Base-by-base conservation (phyloP, 2,888 invertebrate genomes). In the Drosophila anomalata region DNA sequence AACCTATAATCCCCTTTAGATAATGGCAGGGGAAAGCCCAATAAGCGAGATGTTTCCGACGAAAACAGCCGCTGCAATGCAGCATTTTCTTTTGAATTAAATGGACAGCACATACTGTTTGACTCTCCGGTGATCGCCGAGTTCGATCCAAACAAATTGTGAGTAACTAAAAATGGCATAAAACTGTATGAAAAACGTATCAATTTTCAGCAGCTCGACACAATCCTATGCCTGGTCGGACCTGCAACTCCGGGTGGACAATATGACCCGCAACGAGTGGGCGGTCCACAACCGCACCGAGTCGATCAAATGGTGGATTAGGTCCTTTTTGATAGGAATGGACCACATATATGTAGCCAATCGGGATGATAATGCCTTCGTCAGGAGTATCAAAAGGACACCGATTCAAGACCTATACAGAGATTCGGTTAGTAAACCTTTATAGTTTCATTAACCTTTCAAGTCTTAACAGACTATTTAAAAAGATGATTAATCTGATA, bases 61-160 rank as follows among this genome's bases (percentile, higher is more conserved):
- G 22, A 22, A 6, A 22, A 20, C 6, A 75, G 70, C 0, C 65
- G 75, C 50, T 72, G 54, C n/a, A 61, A 60, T 42, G 61, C 57
- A 1, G 86, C 77, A 2, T 85, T 87, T 24, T 14, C 24, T 0
- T 54, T 59, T 1, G 7, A 31, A 0, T 39, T 87, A 1, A 14
- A 14, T 17, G 79, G 73, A 4, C 12, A 22, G 0, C 17, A 36
- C 2, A 20, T 85, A 0, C 0, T 82, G 0, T 82, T 75, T 12
- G 75, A 87, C 68, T 79, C 82, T 1, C 87, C 82, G 2, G 22
- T 85, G 0, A 0, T 78, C 0, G 75, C 58, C n/a, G 51, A 72
- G n/a, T 3, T n/a, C 0, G 7, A 2, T 3, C 2, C 29, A 2
- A 48, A 46, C 22, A 7, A 7, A 7, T 1, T 1, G 6, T 47